phyloP scores from a whole-genome alignment of 2,113 vertebrate genomes.

The Bubo scandiacus region DNA sequence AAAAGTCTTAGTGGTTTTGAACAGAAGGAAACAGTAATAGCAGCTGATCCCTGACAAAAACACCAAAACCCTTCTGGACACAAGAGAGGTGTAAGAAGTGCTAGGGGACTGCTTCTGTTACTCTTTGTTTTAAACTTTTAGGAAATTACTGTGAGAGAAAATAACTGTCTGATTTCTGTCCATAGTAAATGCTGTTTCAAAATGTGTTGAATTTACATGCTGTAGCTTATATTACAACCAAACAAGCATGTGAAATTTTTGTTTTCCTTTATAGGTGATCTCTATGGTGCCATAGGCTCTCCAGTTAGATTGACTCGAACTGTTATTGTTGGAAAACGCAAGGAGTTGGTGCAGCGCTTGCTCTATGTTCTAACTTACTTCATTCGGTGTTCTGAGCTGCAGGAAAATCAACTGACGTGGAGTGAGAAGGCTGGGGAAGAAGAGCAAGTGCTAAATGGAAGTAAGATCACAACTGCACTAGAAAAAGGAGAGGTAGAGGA shows the following conservation, averaged over 20 bases:
- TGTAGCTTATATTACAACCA: neutral
- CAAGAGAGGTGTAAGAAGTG: neutral
- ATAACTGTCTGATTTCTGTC: neutral
- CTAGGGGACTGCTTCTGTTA: neutral
- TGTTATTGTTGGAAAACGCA: constrained; percentile 82
- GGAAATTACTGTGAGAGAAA: neutral
- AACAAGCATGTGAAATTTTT: neutral
- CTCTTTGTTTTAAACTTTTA: neutral
- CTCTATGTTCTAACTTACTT: constrained; percentile 83
- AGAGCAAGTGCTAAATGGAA: constrained; percentile 68
- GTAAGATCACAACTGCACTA: constrained; percentile 75
- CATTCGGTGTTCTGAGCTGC: constrained; percentile 87
- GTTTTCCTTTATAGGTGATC: constrained; percentile 73
- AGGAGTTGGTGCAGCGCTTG: constrained; percentile 83
- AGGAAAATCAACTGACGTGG: constrained; percentile 79
- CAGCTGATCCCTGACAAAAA: neutral
- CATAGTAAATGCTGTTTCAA: neutral
- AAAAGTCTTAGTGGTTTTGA: neutral
- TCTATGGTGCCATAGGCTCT: constrained; percentile 86
- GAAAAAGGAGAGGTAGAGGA: constrained; percentile 84
- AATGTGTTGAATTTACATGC: neutral
- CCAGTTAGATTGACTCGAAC: constrained; percentile 85
- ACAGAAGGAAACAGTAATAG: neutral
- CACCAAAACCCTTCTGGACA: neutral
- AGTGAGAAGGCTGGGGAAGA: constrained; percentile 52